phyloP scores from a whole-genome alignment of 2,797 vertebrate species.

The Netta rufina region DNA sequence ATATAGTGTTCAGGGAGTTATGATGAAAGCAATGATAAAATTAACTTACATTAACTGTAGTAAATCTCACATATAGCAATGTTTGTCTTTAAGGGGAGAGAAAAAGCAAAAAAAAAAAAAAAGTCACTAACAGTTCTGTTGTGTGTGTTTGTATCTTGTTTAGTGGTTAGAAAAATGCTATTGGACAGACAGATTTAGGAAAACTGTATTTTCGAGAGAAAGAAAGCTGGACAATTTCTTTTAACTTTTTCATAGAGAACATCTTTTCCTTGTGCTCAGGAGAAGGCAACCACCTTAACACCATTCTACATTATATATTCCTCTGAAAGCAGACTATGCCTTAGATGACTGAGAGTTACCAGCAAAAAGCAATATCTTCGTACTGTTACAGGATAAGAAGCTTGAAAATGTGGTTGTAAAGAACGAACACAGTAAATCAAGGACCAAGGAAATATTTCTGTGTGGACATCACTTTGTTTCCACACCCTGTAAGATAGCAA shows the following conservation, averaged over 20 bases:
- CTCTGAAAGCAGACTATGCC: not conserved
- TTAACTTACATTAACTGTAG: not conserved
- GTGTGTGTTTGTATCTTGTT: not conserved
- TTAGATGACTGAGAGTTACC: not conserved
- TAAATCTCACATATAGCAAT: not conserved
- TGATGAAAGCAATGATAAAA: not conserved
- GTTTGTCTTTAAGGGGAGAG: not conserved
- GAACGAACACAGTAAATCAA: not conserved
- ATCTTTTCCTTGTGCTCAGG: not conserved
- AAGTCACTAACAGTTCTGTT: not conserved
- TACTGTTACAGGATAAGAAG: not conserved
- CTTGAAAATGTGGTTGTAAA: not conserved
- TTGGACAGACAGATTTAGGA: not conserved
- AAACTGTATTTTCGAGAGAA: not conserved
- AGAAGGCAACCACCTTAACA: not conserved
- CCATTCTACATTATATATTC: not conserved
- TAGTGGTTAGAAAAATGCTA: not conserved
- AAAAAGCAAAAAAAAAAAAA: not conserved
- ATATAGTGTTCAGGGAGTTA: not conserved
- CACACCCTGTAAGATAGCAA: not conserved
- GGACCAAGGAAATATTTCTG: not conserved
- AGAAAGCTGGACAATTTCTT: not conserved
- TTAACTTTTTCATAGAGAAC: not conserved
- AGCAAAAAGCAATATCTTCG: accelerated
- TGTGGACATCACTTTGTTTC: not conserved